Evolutionary conservation across 2,888 invertebrate genomes (phyloP), one percentile per base, ranked within the genome.

Genomic region (Hydroisotoma schaefferi): DNA sequence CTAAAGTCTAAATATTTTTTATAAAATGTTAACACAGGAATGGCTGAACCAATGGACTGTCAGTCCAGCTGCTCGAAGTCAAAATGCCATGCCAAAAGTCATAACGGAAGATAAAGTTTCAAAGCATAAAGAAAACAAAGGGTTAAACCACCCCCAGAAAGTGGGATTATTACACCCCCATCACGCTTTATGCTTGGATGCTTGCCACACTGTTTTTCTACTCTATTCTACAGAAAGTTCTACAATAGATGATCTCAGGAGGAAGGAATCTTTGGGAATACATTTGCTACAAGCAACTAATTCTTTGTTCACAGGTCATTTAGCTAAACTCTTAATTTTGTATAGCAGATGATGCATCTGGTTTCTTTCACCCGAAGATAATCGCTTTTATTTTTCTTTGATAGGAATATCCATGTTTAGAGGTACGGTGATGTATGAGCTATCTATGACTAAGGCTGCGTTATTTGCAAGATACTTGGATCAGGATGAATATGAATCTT

Each of bases 361-460:
- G 23, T 25, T 23, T 5, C 20, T 44, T 55, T 44, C 44, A 15
- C n/a, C 12, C 12, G 43, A 5, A 38, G 15, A 22, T 33, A 22
- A 51, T n/a, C 5, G 8, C 15, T 20, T 27, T 37, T 8, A 28
- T 44, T 51, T 33, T 49, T 27, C 37, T 52, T 55, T 61, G 47
- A 15, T 58, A 70, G 73, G 72, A 10, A 72, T 73, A 43, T 70
- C 73, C 15, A 71, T 65, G 56, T 69, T 73, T 29, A 64, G 71
- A 37, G 73, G 73, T 46, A 73, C 73, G 0, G 63, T 69, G 6
- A 46, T 67, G 48, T 73, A 71, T 55, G 73, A 73, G 49, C 58
- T 73, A 26, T 71, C 68, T 28, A 66, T 68, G 53, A 67, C 69
- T 22, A 65, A 70, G 56, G 58, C 70, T 28, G 66, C 61, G 4